Percentiles rank a stretch among this genome's conserved stretches.
These are phyloP conservation scores for Amphibalanus amphitrite DNA, from an alignment of 1,140 invertebrate species.

Conservation along the genomic window DNA sequence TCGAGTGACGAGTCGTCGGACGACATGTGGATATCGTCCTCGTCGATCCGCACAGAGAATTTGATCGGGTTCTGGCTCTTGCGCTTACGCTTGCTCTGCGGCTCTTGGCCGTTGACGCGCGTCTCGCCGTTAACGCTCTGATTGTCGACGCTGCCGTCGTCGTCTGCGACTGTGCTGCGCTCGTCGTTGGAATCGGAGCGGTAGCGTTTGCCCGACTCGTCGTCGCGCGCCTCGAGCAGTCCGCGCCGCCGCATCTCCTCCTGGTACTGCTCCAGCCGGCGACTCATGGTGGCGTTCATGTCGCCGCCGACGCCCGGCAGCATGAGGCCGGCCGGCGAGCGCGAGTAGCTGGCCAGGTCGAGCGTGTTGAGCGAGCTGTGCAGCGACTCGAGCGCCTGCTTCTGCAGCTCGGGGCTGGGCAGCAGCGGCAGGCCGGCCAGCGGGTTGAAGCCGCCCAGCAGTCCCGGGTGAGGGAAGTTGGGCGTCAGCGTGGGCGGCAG, in stretches of 20 bases:
- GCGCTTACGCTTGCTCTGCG: conserved; percentile 50
- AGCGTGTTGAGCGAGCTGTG: conserved; percentile 3
- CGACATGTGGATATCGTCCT: conserved; percentile 37
- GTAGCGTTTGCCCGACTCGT: background rate
- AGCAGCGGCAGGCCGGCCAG: conserved; percentile 18
- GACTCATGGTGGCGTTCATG: conserved; percentile 44
- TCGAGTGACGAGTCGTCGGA: conserved; percentile 48
- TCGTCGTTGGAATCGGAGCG: conserved; percentile 38
- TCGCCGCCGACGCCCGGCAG: background rate
- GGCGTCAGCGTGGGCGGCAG: conserved; percentile 44
- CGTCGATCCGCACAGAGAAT: conserved; percentile 36
- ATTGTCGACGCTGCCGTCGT: conserved; percentile 40
- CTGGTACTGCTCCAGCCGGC: conserved; percentile 26
- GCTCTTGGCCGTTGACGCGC: conserved; percentile 23
- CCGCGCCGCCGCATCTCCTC: conserved; percentile 11
- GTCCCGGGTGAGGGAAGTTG: conserved; percentile 11
- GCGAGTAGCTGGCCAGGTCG: background rate
- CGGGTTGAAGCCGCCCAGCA: conserved; percentile 18
- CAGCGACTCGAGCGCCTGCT: conserved; percentile 17
- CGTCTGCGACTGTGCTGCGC: conserved; percentile 30
- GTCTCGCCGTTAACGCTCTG: conserved; percentile 34
- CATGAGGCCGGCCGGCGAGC: conserved; percentile 5
- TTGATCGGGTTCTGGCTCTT: conserved; percentile 83
- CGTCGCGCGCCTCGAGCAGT: background rate
- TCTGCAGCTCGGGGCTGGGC: conserved; percentile 18